Base-by-base conservation (phyloP, 1,140 invertebrate species). In the Antheraea mylitta region DNA sequence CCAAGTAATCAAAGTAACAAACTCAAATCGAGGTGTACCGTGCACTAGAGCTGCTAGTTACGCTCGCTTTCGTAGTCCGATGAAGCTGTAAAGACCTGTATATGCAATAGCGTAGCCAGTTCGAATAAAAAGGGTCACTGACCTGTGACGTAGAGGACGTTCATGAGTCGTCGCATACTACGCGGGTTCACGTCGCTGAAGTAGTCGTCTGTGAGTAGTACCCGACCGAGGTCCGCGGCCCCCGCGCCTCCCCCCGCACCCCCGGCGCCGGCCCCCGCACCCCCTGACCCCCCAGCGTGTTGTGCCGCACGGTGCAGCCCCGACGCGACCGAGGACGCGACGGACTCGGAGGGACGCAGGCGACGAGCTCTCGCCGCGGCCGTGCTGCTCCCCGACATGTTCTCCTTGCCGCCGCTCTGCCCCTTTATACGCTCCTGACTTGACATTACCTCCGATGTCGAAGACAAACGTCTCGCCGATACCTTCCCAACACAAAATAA, bases 171-270 rank as follows among this genome's bases (percentile, higher is more conserved):
- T 66, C 98, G 93, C 98, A 99, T 98, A 79, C 97, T 99, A 58
- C 98, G 93, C 0, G 98, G 99, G 94, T 99, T 99, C 37, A 99
- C 98, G 91, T 99, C 99, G 80, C 97, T 98, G 80, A 99, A 99
- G 92, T 99, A 99, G 91, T 99, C 98, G 85, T 99, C 98, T 2
- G 97, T 98, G 0, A 98, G 93, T 59, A 98, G 93, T 92, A 98
- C 97, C 77, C 97, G 76, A 63, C 81, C 78, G 0, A 90, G 77
- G 75, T 91, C 89, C 0, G 86, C 88, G n/a, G 88, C 89, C 36
- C 85, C 86, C 22, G 75, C 73, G 8, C 38, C 38, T 8, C 8
- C 38, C 38, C 8, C 38, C 45, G 76, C 75, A 18, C 3, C 61
- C 83, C n/a, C n/a, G n/a, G 80, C 93, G 0, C 11, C 8, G 7